These are phyloP conservation scores for Ranitomeya imitator DNA, from an alignment of 2,113 vertebrate genomes.

Conservation along the genomic window DNA sequence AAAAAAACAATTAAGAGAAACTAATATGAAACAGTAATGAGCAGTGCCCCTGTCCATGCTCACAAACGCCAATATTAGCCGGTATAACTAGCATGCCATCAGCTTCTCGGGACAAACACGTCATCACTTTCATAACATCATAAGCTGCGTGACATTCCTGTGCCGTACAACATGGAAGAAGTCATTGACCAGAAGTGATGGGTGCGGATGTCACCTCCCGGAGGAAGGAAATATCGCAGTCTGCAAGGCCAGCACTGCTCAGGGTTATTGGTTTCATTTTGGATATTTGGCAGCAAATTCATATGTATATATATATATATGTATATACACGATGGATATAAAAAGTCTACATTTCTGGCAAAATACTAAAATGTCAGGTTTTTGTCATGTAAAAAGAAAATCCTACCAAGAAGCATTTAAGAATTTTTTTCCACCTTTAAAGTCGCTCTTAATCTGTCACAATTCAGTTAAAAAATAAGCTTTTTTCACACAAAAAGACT, in stretches of 20 bases:
- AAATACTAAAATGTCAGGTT: too few relatives aligned
- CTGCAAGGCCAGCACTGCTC: background rate
- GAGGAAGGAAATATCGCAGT: background rate
- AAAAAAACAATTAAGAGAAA: slow-evolving; percentile 41
- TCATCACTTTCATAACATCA: background rate
- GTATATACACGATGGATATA: background rate
- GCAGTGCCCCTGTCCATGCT: background rate
- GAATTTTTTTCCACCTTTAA: too few relatives aligned
- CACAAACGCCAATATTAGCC: background rate
- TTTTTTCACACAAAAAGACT: too few relatives aligned
- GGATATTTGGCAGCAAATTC: slow-evolving; percentile 1
- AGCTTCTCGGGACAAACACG: background rate
- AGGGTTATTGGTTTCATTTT: background rate
- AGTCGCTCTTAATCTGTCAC: too few relatives aligned
- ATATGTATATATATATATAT: background rate
- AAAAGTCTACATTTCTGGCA: too few relatives aligned
- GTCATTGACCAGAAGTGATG: background rate
- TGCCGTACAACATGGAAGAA: background rate
- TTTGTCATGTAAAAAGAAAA: too few relatives aligned
- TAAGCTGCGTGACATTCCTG: background rate
- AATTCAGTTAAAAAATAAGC: too few relatives aligned
- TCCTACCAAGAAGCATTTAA: too few relatives aligned
- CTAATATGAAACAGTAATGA: slow-evolving; percentile 5
- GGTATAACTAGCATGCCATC: background rate
- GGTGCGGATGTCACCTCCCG: background rate